These are phyloP conservation scores for Corythornis cristatus DNA, from an alignment of 2,113 vertebrate genomes.

Conservation along the genomic window DNA sequence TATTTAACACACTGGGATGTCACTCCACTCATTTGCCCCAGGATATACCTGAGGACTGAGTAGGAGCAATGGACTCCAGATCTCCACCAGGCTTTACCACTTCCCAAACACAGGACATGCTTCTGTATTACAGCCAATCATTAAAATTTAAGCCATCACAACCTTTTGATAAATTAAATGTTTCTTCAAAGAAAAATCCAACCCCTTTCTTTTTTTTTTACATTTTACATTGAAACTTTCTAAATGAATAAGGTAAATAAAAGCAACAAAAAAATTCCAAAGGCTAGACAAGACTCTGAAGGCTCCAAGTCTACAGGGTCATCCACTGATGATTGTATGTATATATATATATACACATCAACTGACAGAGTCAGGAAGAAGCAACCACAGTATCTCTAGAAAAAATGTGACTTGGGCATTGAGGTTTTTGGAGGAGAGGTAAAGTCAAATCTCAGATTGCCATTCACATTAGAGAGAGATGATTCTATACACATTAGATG, in stretches of 20 bases:
- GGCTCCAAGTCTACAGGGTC: not conserved
- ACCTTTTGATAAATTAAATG: not conserved
- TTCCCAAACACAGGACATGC: not conserved
- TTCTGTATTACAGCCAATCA: not conserved
- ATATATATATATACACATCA: too few relatives aligned
- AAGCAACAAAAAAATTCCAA: not conserved
- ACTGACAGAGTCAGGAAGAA: not conserved
- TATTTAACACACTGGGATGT: not conserved
- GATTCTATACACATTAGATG: too few relatives aligned
- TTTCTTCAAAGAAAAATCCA: not conserved
- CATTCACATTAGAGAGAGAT: too few relatives aligned
- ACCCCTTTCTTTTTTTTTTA: not conserved
- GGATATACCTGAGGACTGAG: not conserved
- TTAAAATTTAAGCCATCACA: not conserved
- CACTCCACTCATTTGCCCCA: not conserved
- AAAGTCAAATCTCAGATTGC: not conserved
- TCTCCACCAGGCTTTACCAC: not conserved
- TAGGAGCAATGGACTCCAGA: fast-evolving
- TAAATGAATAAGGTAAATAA: not conserved
- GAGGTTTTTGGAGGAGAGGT: not conserved
- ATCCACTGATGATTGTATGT: not conserved
- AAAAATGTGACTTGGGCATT: not conserved
- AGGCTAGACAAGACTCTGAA: not conserved
- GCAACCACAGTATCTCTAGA: not conserved
- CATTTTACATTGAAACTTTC: not conserved